Conservation (phyloP, 2,113 vertebrate genomes). For the Cottus gobio region DNA sequence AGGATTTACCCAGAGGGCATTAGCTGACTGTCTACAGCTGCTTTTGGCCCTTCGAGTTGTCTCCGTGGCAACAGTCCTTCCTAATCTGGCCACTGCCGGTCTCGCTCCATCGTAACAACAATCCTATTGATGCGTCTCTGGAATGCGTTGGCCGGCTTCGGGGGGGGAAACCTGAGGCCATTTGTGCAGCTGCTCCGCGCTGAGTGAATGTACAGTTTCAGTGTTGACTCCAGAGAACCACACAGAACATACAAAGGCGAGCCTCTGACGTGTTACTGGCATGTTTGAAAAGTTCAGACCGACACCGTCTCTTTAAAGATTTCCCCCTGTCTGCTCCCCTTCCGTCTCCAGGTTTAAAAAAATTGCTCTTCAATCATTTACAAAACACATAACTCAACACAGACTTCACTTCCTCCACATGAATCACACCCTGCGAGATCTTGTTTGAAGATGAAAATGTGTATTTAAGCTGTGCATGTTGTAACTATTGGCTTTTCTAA, state of each 20-base stretch:
- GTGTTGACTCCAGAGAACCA: constrained; percentile 43
- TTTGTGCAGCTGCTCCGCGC: constrained; percentile 65
- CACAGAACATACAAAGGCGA: constrained; percentile 37
- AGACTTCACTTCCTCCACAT: constrained; percentile 36
- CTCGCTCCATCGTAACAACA: constrained; percentile 77
- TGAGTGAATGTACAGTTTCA: constrained; percentile 59
- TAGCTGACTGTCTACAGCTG: constrained; percentile 83
- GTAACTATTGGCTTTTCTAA: constrained; percentile 49
- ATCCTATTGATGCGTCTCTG: constrained; percentile 78
- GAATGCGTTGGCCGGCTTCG: constrained; percentile 74
- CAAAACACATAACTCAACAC: constrained; percentile 15
- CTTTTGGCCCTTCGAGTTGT: constrained; percentile 73
- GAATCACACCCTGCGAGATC: constrained; percentile 32
- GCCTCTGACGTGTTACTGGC: constrained; percentile 11
- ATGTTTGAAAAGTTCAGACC: constrained; percentile 4
- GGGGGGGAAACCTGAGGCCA: constrained; percentile 64
- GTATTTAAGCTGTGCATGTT: constrained; percentile 39
- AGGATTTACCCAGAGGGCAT: constrained; percentile 77
- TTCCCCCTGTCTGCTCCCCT: neutral
- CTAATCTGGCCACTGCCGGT: constrained; percentile 72
- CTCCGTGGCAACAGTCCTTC: constrained; percentile 79
- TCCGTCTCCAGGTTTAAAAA: constrained; percentile 8
- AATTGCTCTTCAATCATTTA: constrained; percentile 19
- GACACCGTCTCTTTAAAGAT: constrained; percentile 19
- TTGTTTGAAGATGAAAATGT: constrained; percentile 52